Evolutionary conservation across 2,797 vertebrate species (phyloP), one percentile per base, ranked within the genome.

Genomic region (Lycodopsis pacificus): DNA sequence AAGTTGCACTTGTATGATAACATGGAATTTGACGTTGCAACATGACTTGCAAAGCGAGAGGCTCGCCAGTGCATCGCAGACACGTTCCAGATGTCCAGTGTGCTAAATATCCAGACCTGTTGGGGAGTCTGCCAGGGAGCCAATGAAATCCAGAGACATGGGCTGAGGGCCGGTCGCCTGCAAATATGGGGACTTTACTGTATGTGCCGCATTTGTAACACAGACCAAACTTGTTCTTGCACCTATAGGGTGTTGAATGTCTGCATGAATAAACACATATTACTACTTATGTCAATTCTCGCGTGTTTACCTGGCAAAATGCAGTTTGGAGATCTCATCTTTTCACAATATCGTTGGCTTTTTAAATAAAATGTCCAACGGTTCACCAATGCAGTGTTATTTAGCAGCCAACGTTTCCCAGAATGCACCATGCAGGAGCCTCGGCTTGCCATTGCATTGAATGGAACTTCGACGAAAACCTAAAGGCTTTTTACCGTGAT

Each of bases 331-430:
- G 42, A 44, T 44, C 42, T 44, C 42, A 44, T 15, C 42, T 8
- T 49, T n/a, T n/a, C 9, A 49, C 17, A n/a, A 20, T n/a, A 4
- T n/a, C 10, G 7, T 19, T 10, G 46, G 19, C 7, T 48, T 46
- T 46, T 19, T 19, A 46, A 46, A 46, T 19, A 5, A 38, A 46
- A 46, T 46, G 17, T 46, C 44, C 17, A 10, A 42, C 15, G 17
- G 44, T 74, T 56, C 42, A 46, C 77, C 30, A 59, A 71, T 27
- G 51, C 59, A 8, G 11, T 30, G 27, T 38, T 34, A 20, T 64
- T 40, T 10, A 71, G 67, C 59, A 51, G 70, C 79, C 77, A 81
- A 17, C 66, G 7, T 0, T 70, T 81, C 80, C 75, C 71, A 54
- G 65, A 79, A 77, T 69, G 79, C 71, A 77, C 82, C 70, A 17